Conservation (phyloP, 2,797 vertebrate genomes). For the Brachyrhaphis roseni region DNA sequence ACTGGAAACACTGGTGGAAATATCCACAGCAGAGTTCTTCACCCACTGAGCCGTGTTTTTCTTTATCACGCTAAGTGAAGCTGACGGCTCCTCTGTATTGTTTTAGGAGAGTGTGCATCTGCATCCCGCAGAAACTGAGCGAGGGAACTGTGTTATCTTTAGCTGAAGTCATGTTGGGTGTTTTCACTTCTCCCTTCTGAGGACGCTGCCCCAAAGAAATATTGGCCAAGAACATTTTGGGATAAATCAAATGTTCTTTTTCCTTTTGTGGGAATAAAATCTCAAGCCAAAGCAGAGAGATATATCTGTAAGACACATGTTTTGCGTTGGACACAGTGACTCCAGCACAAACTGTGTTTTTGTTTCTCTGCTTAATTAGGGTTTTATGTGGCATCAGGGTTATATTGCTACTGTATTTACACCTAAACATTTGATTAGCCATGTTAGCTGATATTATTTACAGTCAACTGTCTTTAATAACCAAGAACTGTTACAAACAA, state of each 20-base stretch:
- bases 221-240: constrained; percentile 30
- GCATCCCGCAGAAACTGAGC: constrained; percentile 54
- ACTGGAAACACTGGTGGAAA: constrained; percentile 73
- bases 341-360: not conserved
- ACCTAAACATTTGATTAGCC: not conserved
- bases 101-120: constrained; percentile 71
- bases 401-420: not conserved
- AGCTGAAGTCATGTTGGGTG: constrained; percentile 66
- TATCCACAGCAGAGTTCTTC: constrained; percentile 60
- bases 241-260: constrained; percentile 1
- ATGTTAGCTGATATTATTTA: not conserved
- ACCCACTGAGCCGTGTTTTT: constrained; percentile 66
- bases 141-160: constrained; percentile 66
- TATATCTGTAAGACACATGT: not conserved
- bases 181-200: constrained; percentile 60
- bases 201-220: constrained; percentile 48
- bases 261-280: constrained; percentile 16
- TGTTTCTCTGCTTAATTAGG: constrained; percentile 1
- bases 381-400: not conserved
- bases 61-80: constrained; percentile 72
- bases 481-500: not conserved
- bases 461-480: not conserved
- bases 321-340: not conserved
- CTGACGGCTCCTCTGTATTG: constrained; percentile 75
- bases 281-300: not conserved